Conservation (phyloP, 2,797 vertebrate species). For the Lagothrix lagotricha region DNA sequence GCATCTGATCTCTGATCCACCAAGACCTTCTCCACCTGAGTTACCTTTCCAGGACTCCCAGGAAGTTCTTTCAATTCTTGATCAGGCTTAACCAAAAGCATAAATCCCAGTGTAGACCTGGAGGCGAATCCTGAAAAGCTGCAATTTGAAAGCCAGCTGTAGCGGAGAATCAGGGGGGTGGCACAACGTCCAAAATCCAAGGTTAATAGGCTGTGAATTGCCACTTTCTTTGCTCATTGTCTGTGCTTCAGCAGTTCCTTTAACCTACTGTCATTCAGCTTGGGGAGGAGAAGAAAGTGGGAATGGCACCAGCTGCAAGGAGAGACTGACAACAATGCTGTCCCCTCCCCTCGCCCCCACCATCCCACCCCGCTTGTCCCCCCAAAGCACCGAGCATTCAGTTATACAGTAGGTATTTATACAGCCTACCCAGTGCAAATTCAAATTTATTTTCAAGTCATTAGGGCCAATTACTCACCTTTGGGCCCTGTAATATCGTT, state of each 20-base stretch:
- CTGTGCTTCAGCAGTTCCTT: slow-evolving; percentile 64
- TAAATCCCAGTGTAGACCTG: not conserved
- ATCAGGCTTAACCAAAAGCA: not conserved
- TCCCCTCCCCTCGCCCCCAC: not conserved
- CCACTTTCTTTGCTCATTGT: slow-evolving; percentile 64
- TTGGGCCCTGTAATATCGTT: slow-evolving; percentile 53
- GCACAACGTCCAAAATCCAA: slow-evolving; percentile 66
- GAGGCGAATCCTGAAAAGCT: not conserved
- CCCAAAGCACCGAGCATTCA: not conserved
- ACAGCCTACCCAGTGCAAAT: slow-evolving; percentile 30
- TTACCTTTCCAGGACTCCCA: not conserved
- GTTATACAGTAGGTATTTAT: slow-evolving; percentile 35
- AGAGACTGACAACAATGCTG: not conserved
- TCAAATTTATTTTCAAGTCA: slow-evolving; percentile 67
- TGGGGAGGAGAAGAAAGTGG: slow-evolving; percentile 44
- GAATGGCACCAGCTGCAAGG: slow-evolving; percentile 49
- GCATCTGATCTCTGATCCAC: not conserved
- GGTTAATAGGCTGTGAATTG: slow-evolving; percentile 68
- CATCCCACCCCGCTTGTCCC: not conserved
- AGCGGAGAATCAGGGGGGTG: slow-evolving; percentile 33
- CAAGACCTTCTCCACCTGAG: not conserved
- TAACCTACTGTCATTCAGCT: slow-evolving; percentile 61
- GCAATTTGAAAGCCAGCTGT: slow-evolving; percentile 53
- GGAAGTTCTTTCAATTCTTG: not conserved
- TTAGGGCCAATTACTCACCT: slow-evolving; percentile 70